A percentile compares a stretch with the other conserved stretches of the same genome.
Evolutionary conservation across 1,140 invertebrate genomes (phyloP).

Genomic region (Hypsibius dujardini): DNA sequence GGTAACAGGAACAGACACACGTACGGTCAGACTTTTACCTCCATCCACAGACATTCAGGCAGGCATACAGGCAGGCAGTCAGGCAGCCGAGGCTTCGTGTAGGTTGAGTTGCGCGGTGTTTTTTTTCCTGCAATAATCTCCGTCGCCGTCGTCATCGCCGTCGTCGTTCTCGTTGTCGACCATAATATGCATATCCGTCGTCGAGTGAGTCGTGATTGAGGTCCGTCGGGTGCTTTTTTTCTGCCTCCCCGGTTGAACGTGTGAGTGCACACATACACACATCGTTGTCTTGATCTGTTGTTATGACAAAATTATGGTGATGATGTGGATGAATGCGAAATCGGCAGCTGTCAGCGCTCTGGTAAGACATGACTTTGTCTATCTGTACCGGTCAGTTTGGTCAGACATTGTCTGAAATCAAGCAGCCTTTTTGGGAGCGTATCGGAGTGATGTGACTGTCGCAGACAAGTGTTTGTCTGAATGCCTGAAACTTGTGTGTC

Average conservation of each 20-base stretch:
- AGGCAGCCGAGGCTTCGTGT: background rate
- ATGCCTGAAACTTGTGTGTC: no score
- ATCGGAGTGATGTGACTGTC: no score
- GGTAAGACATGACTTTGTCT: constrained; percentile 14
- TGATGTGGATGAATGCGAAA: constrained; percentile 17
- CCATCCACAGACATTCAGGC: no score
- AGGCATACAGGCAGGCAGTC: background rate
- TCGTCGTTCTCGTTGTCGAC: background rate
- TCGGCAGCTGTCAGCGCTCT: constrained; percentile 8
- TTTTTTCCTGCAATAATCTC: background rate
- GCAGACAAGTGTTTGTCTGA: no score
- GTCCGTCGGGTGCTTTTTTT: background rate
- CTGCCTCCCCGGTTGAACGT: background rate
- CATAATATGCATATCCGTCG: no score
- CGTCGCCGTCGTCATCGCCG: background rate
- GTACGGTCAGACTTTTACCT: no score
- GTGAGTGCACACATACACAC: background rate
- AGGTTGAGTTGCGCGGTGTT: background rate
- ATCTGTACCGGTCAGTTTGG: no score
- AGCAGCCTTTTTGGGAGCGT: no score
- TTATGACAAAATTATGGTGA: background rate
- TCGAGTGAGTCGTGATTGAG: no score
- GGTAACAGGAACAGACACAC: background rate
- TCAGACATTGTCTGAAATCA: no score
- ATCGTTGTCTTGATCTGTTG: background rate